Base-by-base conservation (phyloP, 2,888 invertebrate species). In the Drosophila mettleri region DNA sequence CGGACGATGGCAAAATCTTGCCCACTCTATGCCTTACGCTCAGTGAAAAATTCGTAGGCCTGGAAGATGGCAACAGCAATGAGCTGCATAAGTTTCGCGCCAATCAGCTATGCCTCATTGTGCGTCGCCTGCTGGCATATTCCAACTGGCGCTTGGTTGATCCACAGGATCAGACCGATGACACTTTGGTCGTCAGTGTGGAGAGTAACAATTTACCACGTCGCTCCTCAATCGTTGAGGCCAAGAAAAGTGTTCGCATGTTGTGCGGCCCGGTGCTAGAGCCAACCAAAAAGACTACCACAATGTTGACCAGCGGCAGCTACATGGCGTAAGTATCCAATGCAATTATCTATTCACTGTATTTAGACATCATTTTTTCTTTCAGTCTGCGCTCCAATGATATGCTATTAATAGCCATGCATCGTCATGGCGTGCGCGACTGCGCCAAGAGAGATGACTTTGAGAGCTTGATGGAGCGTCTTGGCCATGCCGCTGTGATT, bases 371-470 rank as follows among this genome's bases (percentile, higher is more conserved):
- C 1, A n/a, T n/a, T 34, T 14, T 31, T 65, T 24, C 6, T 12
- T 41, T 1, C 49, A 95, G 95, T 16, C 91, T 94, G 76, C 93
- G 95, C 45, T 93, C 94, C 71, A 91, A 92, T 53, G 95, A 95
- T 80, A 94, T 95, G 94, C 93, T 93, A 36, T 89, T 95, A 4
- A 94, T 95, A 91, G 95, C 95, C 0, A 93, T 95, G 89, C 95
- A 95, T 79, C 96, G 95, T 86, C 94, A 94, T 90, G 94, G 95
- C 2, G 86, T 94, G 0, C 93, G 94, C 69, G 93, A 93, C 0
- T 79, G 79, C 8, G 8, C 20, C 16, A 46, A 41, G 33, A 16
- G n/a, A 3, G n/a, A 22, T 1, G 48, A 52, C 9, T 36, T 69
- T 18, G 91, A 93, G 5, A 92, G 93, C 52, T 93, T 95, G 66